Evolutionary conservation across 1,140 invertebrate genomes (phyloP).

Genomic region (Prorops nasuta): DNA sequence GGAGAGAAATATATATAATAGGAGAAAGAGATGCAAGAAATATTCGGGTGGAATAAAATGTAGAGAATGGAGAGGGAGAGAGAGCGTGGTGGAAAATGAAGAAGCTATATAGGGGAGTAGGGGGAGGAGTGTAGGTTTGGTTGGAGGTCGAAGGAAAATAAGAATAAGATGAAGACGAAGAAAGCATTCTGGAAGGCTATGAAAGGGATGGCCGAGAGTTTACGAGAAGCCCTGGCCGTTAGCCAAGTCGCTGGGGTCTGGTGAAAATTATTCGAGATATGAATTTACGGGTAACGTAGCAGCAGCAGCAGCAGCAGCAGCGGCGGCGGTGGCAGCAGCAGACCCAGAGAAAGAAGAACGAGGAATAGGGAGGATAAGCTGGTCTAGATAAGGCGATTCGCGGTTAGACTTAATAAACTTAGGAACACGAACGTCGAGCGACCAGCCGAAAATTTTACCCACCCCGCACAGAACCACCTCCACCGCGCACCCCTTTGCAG

Average conservation of each 20-base stretch:
- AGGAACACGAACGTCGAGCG: conserved; percentile 25
- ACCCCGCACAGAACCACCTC: neutral
- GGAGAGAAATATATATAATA: too few species aligned
- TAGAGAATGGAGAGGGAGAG: too few species aligned
- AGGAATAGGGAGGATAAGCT: conserved; percentile 13
- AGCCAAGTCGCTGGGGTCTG: conserved; percentile 34
- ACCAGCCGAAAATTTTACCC: neutral
- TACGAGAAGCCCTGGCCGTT: conserved; percentile 34
- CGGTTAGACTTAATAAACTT: conserved; percentile 44
- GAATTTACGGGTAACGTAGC: conserved; percentile 39
- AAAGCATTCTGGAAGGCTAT: neutral
- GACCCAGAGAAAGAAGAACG: neutral
- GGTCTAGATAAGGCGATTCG: conserved; percentile 37
- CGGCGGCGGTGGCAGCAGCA: neutral
- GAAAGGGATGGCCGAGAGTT: neutral
- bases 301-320: neutral
- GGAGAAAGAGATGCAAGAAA: too few species aligned
- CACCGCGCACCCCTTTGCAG: conserved; percentile 31
- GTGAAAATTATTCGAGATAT: conserved; percentile 46
- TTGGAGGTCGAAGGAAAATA: too few species aligned
- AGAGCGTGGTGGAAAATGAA: too few species aligned
- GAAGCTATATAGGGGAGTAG: too few species aligned
- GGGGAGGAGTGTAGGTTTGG: too few species aligned
- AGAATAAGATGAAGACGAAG: too few species aligned
- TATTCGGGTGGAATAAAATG: too few species aligned